Conservation (phyloP, 2,113 vertebrate species). For the Cheilinus undulatus region DNA sequence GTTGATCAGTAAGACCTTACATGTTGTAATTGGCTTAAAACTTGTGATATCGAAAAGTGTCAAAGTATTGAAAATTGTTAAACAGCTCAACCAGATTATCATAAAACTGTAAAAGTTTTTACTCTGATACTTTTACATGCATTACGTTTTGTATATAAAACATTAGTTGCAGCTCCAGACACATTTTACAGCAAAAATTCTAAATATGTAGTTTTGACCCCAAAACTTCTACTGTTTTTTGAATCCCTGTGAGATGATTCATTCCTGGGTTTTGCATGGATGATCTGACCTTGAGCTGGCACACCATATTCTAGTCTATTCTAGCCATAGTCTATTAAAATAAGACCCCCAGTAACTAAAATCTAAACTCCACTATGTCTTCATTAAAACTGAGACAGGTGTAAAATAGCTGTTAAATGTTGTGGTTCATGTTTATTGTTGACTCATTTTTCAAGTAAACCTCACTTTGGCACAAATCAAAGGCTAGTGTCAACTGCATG, state of each 20-base stretch:
- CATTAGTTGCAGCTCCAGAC: too few relatives aligned
- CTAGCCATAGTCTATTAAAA: neutral
- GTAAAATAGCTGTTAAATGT: neutral
- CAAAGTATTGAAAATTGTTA: too few relatives aligned
- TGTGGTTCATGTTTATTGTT: conserved; percentile 20
- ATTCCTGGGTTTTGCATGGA: conserved; percentile 14
- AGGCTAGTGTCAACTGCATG: conserved; percentile 44
- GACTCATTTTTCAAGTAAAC: conserved; percentile 19
- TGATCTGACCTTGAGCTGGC: conserved; percentile 10
- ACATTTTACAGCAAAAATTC: too few relatives aligned
- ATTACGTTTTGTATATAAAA: too few relatives aligned
- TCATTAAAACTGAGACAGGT: conserved; percentile 7
- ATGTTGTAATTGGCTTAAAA: too few relatives aligned
- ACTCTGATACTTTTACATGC: neutral
- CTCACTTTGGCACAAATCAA: conserved; percentile 32
- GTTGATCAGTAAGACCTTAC: too few relatives aligned
- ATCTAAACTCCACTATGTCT: neutral
- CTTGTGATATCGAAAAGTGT: too few relatives aligned
- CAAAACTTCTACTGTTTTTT: too few relatives aligned
- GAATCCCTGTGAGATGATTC: too few relatives aligned
- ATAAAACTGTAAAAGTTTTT: too few relatives aligned
- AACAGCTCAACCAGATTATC: too few relatives aligned
- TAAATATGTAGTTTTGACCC: too few relatives aligned
- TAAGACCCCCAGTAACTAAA: neutral
- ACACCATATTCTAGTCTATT: neutral